Percentiles rank a stretch among this genome's conserved stretches.
Evolutionary conservation across 1,140 invertebrate genomes (phyloP).

Genomic region (Pomacea maculata): DNA sequence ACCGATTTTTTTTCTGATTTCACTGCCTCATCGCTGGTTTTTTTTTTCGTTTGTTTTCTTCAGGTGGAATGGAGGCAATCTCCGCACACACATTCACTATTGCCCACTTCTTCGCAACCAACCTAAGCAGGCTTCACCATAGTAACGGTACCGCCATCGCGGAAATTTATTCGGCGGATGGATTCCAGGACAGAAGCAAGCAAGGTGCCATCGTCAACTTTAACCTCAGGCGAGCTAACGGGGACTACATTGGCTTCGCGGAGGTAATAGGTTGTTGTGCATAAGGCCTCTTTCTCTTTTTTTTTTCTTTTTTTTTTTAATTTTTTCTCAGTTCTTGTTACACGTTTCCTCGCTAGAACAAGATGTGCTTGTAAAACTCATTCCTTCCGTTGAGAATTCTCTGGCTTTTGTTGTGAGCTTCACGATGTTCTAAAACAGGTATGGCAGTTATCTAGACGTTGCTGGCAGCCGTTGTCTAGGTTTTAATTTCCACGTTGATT

Average conservation of each 20-base stretch:
- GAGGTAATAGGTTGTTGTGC: conserved; percentile 72
- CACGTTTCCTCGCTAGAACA: background rate
- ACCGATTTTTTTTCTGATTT: background rate
- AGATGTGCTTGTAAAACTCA: too few relatives aligned
- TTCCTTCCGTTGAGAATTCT: too few relatives aligned
- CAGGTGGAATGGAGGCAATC: conserved; percentile 75
- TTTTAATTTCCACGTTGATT: too few relatives aligned
- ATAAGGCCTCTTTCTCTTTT: background rate
- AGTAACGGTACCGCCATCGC: conserved; percentile 77
- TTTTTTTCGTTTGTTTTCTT: background rate
- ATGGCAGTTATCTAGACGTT: too few relatives aligned
- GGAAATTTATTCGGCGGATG: conserved; percentile 77
- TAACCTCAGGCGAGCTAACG: conserved; percentile 81
- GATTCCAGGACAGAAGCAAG: conserved; percentile 71
- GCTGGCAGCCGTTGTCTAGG: too few relatives aligned
- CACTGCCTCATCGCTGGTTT: background rate
- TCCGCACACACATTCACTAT: conserved; percentile 80
- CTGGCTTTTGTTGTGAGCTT: too few relatives aligned
- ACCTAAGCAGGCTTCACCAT: conserved; percentile 76
- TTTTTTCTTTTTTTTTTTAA: background rate
- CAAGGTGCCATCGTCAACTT: conserved; percentile 92
- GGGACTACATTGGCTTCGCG: conserved; percentile 85
- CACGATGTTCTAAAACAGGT: too few relatives aligned
- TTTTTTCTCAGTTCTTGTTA: background rate
- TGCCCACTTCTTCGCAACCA: conserved; percentile 76